phyloP scores from a whole-genome alignment of 2,113 vertebrate species.

The Neopipo cinnamomea region DNA sequence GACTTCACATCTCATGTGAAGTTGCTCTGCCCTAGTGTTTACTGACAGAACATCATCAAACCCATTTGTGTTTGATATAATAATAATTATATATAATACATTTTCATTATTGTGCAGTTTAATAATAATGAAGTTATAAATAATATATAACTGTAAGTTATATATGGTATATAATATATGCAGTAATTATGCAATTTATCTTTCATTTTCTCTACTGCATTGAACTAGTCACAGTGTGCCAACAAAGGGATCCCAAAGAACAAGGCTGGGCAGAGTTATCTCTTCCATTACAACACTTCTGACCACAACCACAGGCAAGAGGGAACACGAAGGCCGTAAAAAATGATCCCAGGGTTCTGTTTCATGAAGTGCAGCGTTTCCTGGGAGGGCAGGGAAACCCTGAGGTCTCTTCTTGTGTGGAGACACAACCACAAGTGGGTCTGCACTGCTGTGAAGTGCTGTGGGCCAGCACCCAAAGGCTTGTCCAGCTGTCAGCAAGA shows the following conservation, averaged over 20 bases:
- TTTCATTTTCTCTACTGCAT: background rate
- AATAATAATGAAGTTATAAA: too few species aligned
- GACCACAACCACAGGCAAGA: background rate
- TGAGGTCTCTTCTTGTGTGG: fast-evolving
- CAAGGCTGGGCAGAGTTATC: background rate
- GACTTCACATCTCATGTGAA: background rate
- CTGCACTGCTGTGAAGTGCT: background rate
- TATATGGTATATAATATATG: too few species aligned
- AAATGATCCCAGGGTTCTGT: background rate
- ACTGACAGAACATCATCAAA: background rate
- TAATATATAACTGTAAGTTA: too few species aligned
- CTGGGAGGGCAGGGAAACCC: background rate
- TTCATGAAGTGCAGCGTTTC: background rate
- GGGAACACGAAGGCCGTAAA: background rate
- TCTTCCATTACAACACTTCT: background rate
- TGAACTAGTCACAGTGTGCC: background rate
- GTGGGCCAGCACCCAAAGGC: fast-evolving
- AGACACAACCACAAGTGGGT: background rate
- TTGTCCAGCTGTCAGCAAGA: background rate
- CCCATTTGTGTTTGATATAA: background rate
- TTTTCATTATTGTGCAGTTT: too few species aligned
- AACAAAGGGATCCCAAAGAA: background rate
- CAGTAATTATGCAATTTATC: background rate
- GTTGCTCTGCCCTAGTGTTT: background rate
- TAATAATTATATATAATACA: too few species aligned